Base-by-base conservation (phyloP, 2,888 invertebrate species). In the Caenorhabditis sp. region DNA sequence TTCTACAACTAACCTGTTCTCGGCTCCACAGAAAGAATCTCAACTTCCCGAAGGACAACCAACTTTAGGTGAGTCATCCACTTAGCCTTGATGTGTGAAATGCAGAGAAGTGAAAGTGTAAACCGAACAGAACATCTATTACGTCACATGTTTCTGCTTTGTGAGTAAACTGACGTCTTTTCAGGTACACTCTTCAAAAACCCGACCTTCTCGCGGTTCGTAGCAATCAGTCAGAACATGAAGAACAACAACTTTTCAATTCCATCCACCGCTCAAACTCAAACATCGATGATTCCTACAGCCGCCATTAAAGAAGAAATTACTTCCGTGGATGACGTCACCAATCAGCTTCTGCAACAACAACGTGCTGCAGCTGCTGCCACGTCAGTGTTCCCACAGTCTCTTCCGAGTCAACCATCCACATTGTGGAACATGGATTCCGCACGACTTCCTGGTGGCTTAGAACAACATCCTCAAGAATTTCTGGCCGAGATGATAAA, bases 121-220 rank as follows among this genome's bases (percentile, higher is more conserved):
- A 15, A n/a, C n/a, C n/a, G n/a, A n/a, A n/a, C n/a, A n/a, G n/a
- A n/a, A n/a, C n/a, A n/a, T n/a, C n/a, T n/a, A n/a, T n/a, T n/a
- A n/a, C n/a, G n/a, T n/a, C n/a, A n/a, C n/a, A n/a, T n/a, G n/a
- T n/a, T n/a, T n/a, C n/a, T n/a, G n/a, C n/a, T n/a, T n/a, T n/a
- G n/a, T n/a, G n/a, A n/a, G n/a, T 43, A 15, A 27, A 48, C 9
- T 15, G 30, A 11, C 17, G 17, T 13, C 15, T 32, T 30, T 72
- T 43, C 56, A 70, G 68, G 79, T 22, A 50, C 76, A 3, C 50
- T 81, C 9, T 78, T 81, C 72, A 79, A 79, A 56, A 79, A 82
- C 13, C 71, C 75, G 20, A 46, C 74, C 5, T 80, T 83, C 30
- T 68, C 70, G 11, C 79, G 79, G 8, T 55, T 83, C 11, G 68